Evolutionary conservation across 1,140 invertebrate genomes (phyloP).

Genomic region (Drosophila paulistorum): DNA sequence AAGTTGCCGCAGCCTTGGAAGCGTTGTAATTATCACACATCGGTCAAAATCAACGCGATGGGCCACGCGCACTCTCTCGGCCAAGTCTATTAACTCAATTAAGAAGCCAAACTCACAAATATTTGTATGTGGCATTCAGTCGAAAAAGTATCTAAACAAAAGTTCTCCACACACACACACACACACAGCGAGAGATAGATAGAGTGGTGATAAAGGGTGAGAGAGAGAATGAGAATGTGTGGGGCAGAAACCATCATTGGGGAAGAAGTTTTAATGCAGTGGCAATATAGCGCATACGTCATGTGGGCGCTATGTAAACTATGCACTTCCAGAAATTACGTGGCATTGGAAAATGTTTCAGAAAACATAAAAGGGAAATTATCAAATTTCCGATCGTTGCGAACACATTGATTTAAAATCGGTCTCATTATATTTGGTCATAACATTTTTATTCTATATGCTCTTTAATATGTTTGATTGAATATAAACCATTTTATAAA

Average conservation of each 20-base stretch:
- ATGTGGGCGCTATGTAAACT: conserved; percentile 21
- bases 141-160: conserved; percentile 77
- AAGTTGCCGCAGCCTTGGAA: conserved; percentile 66
- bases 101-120: conserved; percentile 65
- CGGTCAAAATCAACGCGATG: conserved; percentile 70
- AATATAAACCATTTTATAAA: too few species aligned
- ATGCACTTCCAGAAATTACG: not conserved
- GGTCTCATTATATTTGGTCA: too few species aligned
- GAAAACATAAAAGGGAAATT: too few species aligned
- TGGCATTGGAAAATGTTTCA: too few species aligned
- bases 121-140: conserved; percentile 77
- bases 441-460: too few species aligned
- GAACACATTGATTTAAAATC: too few species aligned
- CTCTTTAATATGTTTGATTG: too few species aligned
- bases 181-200: not conserved
- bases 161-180: conserved; percentile 27
- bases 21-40: conserved; percentile 75
- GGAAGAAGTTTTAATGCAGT: conserved; percentile 51
- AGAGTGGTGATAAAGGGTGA: conserved; percentile 10
- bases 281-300: conserved; percentile 35
- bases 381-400: too few species aligned
- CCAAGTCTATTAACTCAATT: conserved; percentile 77
- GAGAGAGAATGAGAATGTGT: conserved; percentile 31
- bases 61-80: conserved; percentile 66
- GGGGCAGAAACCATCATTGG: conserved; percentile 33